A percentile compares a stretch with the other conserved stretches of the same genome.
Evolutionary conservation across 2,888 invertebrate species (phyloP).

Genomic region (Dryadula phaetusa): DNA sequence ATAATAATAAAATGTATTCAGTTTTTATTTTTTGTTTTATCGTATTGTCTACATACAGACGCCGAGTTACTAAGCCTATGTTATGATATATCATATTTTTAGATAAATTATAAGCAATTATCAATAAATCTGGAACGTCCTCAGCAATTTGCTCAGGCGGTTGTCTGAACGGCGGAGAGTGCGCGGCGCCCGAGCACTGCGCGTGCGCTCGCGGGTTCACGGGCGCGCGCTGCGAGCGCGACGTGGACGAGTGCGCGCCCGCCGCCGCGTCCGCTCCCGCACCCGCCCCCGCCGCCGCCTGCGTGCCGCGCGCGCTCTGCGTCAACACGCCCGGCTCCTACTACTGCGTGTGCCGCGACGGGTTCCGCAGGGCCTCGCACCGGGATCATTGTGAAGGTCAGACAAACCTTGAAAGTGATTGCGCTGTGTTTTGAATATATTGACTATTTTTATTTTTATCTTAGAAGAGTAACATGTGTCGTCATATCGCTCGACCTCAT

Average conservation of each 20-base stretch:
- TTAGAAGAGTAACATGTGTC: too few relatives aligned
- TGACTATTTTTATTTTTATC: too few relatives aligned
- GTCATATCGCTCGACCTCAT: too few relatives aligned
- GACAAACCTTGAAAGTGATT: too few relatives aligned
- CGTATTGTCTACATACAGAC: too few relatives aligned
- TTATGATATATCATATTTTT: too few relatives aligned
- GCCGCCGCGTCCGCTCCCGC: conserved; percentile 86
- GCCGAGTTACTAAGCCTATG: too few relatives aligned
- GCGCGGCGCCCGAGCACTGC: conserved; percentile 90
- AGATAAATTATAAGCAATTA: neutral
- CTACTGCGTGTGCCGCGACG: conserved; percentile 93
- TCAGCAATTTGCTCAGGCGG: conserved; percentile 91
- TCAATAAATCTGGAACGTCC: conserved; percentile 4
- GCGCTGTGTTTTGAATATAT: too few relatives aligned
- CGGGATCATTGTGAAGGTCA: conserved; percentile 87
- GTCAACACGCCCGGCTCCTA: conserved; percentile 96
- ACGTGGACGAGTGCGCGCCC: conserved; percentile 92
- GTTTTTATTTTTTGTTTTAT: too few relatives aligned
- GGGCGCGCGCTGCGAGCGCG: conserved; percentile 92
- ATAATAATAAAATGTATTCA: too few relatives aligned
- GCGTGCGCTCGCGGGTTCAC: conserved; percentile 92
- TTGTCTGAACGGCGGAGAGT: conserved; percentile 93
- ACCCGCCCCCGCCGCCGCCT: conserved; percentile 86
- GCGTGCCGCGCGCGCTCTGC: conserved; percentile 90
- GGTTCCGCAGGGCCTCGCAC: conserved; percentile 86